Conservation (phyloP, 2,113 vertebrate genomes). For the Scytalopus superciliaris region DNA sequence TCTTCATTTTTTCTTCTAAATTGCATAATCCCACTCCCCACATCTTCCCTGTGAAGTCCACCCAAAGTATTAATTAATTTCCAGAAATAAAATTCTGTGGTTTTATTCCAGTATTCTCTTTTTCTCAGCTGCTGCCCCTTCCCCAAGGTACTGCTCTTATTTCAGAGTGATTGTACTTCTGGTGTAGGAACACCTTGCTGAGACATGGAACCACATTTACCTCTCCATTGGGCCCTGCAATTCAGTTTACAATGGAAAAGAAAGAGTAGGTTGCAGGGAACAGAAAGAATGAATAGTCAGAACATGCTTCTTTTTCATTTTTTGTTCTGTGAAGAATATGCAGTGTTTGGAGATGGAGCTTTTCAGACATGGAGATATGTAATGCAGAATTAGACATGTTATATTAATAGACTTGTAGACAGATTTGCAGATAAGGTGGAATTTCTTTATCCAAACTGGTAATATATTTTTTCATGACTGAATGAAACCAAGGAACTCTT, state of each 20-base stretch:
- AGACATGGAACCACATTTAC: neutral
- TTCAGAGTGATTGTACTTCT: neutral
- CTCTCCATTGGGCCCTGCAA: neutral
- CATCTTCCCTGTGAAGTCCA: neutral
- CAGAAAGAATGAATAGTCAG: neutral
- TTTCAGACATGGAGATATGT: neutral
- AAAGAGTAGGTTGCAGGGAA: neutral
- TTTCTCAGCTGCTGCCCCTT: neutral
- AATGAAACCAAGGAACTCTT: neutral
- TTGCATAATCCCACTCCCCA: neutral
- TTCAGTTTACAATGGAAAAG: neutral
- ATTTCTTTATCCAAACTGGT: neutral
- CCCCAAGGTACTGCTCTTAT: neutral
- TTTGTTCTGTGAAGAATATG: neutral
- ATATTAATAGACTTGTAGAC: neutral
- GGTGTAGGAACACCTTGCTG: neutral
- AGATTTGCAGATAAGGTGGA: neutral
- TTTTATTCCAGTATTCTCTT: neutral
- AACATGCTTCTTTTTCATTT: neutral
- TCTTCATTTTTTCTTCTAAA: neutral
- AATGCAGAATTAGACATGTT: neutral
- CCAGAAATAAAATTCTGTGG: neutral
- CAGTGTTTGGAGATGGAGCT: neutral
- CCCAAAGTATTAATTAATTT: neutral
- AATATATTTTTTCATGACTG: neutral